Conservation (phyloP, 1,140 invertebrate species). For the Micrasema longulum region DNA sequence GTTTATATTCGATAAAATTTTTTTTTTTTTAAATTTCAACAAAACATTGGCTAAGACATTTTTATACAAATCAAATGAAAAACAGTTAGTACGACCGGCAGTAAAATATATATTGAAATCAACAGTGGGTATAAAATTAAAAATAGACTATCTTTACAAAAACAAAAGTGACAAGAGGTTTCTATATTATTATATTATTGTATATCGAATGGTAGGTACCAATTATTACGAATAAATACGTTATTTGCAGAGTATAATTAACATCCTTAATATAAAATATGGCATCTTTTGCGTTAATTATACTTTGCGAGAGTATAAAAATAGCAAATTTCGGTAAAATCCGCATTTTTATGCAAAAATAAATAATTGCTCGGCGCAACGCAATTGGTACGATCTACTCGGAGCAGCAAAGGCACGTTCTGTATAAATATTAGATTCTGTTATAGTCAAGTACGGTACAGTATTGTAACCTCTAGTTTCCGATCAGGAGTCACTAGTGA, state of each 20-base stretch:
- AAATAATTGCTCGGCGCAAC: constrained; percentile 2
- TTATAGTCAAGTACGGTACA: neutral
- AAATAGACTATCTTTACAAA: neutral
- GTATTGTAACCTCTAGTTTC: neutral
- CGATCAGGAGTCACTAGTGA: neutral
- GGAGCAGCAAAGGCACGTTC: constrained; percentile 5
- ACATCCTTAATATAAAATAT: constrained; percentile 16
- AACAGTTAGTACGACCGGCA: neutral
- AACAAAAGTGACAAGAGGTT: neutral
- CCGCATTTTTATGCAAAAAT: constrained; percentile 24
- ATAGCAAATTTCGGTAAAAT: constrained; percentile 21
- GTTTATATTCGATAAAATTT: constrained; percentile 18
- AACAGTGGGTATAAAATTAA: neutral
- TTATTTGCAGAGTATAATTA: constrained; percentile 5
- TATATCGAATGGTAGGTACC: neutral
- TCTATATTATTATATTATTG: neutral
- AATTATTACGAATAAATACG: neutral
- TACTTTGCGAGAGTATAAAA: constrained; percentile 27
- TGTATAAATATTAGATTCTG: neutral
- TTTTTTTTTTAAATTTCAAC: constrained; percentile 1
- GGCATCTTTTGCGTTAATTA: constrained; percentile 26
- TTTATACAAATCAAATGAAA: neutral
- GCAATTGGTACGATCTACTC: neutral
- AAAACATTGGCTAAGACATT: constrained; percentile 13
- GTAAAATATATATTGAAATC: neutral